phyloP scores from a whole-genome alignment of 2,113 vertebrate species.

The Malurus melanocephalus region DNA sequence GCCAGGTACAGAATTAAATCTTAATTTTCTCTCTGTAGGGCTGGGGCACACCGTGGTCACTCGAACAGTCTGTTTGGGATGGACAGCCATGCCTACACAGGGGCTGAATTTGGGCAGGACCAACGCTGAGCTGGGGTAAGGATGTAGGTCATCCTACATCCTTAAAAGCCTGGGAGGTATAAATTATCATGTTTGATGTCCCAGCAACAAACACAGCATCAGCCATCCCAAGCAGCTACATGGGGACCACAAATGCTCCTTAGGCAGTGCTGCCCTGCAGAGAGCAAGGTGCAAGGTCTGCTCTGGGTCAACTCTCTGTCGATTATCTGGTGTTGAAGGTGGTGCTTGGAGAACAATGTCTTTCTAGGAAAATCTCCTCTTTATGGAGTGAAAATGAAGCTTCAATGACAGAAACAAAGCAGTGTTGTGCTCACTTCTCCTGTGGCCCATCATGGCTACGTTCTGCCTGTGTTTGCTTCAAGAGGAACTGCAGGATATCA shows the following conservation, averaged over 20 bases:
- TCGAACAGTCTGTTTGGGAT: neutral
- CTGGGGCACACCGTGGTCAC: rapidly evolving
- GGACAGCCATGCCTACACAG: neutral
- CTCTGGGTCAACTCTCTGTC: neutral
- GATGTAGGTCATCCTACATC: neutral
- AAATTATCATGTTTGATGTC: neutral
- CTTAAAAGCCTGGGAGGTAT: neutral
- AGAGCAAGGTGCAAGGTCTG: neutral
- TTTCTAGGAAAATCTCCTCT: neutral
- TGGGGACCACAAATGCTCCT: neutral
- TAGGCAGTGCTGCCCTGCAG: neutral
- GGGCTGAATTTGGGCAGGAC: neutral
- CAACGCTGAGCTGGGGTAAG: neutral
- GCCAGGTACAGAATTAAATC: neutral
- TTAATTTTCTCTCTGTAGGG: neutral
- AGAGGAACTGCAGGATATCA: slow-evolving; percentile 67
- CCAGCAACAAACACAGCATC: neutral
- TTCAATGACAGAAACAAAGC: neutral
- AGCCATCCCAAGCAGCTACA: neutral
- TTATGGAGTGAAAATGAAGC: neutral
- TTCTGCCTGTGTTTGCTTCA: slow-evolving; percentile 22
- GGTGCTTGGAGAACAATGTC: neutral
- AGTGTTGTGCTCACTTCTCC: neutral
- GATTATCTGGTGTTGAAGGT: neutral
- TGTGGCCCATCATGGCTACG: neutral